Evolutionary conservation across 2,888 invertebrate genomes (phyloP).

Genomic region (Hemithea aestivaria): DNA sequence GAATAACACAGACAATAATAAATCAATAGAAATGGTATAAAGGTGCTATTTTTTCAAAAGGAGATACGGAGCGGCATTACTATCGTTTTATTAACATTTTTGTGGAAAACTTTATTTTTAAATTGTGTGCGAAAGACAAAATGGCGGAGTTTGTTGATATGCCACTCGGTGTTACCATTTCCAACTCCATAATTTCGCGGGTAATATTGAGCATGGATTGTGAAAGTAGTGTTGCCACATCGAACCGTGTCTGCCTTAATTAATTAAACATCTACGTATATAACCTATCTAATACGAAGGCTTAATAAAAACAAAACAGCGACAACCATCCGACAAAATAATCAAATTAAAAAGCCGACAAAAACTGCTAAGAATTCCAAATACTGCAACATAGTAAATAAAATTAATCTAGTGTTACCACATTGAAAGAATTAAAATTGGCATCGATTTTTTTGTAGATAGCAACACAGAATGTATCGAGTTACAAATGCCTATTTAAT

Average conservation of each 20-base stretch:
- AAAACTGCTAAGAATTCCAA: conserved; percentile 39
- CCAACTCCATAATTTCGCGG: conserved; percentile 8
- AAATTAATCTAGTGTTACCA: conserved; percentile 49
- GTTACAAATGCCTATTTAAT: conserved; percentile 65
- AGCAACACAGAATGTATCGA: conserved; percentile 57
- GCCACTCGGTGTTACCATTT: conserved; percentile 26
- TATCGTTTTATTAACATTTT: no score
- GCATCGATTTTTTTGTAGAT: conserved; percentile 43
- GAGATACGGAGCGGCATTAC: no score
- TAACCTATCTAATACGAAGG: conserved; percentile 72
- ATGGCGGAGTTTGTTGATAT: conserved; percentile 42
- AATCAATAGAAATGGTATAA: no score
- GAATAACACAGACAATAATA: no score
- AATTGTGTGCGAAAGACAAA: conserved; percentile 31
- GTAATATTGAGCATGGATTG: conserved; percentile 30
- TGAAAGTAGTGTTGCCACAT: conserved; percentile 33
- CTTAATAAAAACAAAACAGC: conserved; percentile 49
- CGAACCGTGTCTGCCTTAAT: conserved; percentile 48
- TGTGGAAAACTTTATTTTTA: no score
- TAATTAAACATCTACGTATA: conserved; percentile 64
- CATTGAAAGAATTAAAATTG: conserved; percentile 36
- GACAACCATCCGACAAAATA: conserved; percentile 55
- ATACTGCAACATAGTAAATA: conserved; percentile 59
- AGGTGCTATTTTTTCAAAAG: no score
- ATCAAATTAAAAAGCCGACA: conserved; percentile 49